These are phyloP conservation scores for Macropus fuliginosus DNA, from an alignment of 2,797 vertebrate species.

Conservation along the genomic window DNA sequence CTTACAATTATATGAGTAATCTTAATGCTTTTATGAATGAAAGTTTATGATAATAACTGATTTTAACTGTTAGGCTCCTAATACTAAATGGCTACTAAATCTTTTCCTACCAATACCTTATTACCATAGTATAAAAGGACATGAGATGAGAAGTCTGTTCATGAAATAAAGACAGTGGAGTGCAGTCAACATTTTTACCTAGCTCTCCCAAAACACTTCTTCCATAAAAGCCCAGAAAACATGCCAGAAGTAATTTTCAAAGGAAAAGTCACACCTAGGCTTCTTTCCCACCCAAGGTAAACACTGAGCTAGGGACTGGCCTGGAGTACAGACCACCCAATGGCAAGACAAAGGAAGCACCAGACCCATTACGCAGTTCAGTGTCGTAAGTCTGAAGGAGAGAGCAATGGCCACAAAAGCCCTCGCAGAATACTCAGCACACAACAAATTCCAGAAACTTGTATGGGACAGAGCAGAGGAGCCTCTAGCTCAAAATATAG, in stretches of 20 bases:
- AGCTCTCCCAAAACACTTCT: background rate
- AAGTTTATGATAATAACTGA: background rate
- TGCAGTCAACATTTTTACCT: background rate
- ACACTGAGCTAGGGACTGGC: background rate
- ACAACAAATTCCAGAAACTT: background rate
- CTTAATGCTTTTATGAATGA: background rate
- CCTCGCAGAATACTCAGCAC: background rate
- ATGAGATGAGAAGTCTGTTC: background rate
- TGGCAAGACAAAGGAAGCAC: background rate
- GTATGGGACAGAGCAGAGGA: too few species aligned
- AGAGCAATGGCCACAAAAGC: background rate
- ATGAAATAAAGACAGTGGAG: background rate
- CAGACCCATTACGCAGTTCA: too few species aligned
- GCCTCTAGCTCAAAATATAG: background rate
- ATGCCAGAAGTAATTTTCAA: background rate
- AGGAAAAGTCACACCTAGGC: background rate
- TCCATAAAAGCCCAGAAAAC: background rate
- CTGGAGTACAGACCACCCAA: background rate
- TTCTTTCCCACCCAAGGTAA: background rate
- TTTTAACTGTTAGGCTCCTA: background rate
- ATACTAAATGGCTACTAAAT: too few species aligned
- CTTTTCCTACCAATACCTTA: background rate
- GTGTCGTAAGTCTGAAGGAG: background rate
- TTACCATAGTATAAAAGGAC: background rate
- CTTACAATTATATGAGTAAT: background rate